phyloP scores from a whole-genome alignment of 1,140 invertebrate genomes.

The Pachypeltis micranthus region DNA sequence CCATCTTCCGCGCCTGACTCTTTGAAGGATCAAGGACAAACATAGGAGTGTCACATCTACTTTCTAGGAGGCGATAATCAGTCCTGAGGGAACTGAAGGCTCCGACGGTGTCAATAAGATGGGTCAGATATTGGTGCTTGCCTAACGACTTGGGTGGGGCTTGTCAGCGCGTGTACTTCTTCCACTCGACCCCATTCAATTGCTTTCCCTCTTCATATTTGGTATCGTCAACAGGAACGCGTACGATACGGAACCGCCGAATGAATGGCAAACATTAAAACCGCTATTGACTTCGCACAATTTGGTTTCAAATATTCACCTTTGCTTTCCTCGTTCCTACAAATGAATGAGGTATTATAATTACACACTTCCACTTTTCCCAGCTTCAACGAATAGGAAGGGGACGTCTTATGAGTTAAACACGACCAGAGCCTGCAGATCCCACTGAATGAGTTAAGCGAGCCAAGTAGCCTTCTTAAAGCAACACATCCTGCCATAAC shows the following conservation, averaged over 20 bases:
- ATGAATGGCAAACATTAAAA: too few species aligned
- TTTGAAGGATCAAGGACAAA: constrained; percentile 6
- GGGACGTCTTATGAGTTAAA: neutral
- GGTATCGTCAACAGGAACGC: too few species aligned
- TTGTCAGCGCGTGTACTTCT: neutral
- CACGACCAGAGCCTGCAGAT: neutral
- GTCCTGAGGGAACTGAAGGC: neutral
- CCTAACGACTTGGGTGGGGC: neutral
- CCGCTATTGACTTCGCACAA: too few species aligned
- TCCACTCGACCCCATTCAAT: too few species aligned
- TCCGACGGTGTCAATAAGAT: neutral
- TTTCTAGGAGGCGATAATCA: neutral
- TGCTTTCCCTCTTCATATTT: too few species aligned
- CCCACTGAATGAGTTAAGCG: neutral
- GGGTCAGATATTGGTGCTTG: neutral
- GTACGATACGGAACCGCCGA: too few species aligned
- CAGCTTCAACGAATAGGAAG: neutral
- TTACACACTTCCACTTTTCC: too few species aligned
- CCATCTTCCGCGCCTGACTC: neutral
- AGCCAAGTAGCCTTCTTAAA: neutral
- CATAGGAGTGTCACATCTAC: constrained; percentile 4
- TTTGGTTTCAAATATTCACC: too few species aligned
- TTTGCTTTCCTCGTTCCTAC: too few species aligned
- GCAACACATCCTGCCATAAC: neutral
- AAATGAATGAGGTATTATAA: too few species aligned